Evolutionary conservation across 1,140 invertebrate species (phyloP), one percentile per base, ranked within the genome.

Genomic region (Oreohelix idahoensis): DNA sequence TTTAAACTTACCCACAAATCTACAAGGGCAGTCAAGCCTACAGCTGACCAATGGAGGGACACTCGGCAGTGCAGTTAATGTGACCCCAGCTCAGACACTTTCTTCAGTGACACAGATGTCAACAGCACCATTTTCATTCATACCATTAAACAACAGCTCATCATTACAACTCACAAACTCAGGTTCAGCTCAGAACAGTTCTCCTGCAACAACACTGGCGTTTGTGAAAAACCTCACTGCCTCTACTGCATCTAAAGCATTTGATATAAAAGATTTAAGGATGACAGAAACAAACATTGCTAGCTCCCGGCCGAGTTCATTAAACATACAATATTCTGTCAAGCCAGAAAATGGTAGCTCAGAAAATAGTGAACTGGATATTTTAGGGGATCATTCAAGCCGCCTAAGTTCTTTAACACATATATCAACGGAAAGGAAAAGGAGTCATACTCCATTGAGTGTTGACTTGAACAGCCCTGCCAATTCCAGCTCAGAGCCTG

Each of bases 381-480:
- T 4, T 29, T 5, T 36, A 17, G 20, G 8, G 1, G 75, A 77
- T 1, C 17, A 29, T 26, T 35, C 75, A 36, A 53, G 13, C 23
- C 71, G 35, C 1, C 79, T 71, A 32, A 0, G 11, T 26, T 0
- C 49, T 1, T 51, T 69, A 71, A 70, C 15, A 0, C 63, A 53
- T 73, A 83, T 63, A 32, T 63, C 80, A 53, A 77, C 49, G 75
- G 76, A 80, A 49, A 84, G n/a, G 53, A 85, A 79, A 42, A 71
- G 29, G 73, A 75, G 8, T 73, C 80, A 75, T 42, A 36, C 38
- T 85, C 86, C 53, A 58, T 39, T 86, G 32, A 86, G 80, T 35
- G 73, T 81, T 35, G 77, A 83, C n/a, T 58, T 85, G 20, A 83
- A 84, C 38, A 86, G 86, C 81, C 84, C 86, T 39, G 86, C 83